These are phyloP conservation scores for Poliocrania exsul DNA, from an alignment of 2,797 vertebrate species.

Conservation along the genomic window DNA sequence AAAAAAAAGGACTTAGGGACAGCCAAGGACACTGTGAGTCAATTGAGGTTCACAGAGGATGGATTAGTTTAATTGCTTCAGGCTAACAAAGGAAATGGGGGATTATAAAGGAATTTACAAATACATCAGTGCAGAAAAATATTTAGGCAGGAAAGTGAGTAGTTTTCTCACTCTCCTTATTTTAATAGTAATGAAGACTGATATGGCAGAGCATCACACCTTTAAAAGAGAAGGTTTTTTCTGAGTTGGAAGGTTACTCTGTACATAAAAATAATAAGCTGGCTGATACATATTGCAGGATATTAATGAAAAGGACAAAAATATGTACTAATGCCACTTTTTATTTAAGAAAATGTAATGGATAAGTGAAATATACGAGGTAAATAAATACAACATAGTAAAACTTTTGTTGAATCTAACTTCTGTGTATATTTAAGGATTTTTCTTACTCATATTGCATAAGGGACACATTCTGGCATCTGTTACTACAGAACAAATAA, in stretches of 20 bases:
- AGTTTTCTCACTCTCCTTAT: background rate
- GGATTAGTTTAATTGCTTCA: background rate
- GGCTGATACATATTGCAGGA: background rate
- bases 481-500: background rate
- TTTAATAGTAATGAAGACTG: background rate
- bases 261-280: background rate
- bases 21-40: background rate
- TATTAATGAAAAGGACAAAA: slow-evolving; percentile 7
- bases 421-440: background rate
- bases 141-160: background rate
- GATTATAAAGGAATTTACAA: slow-evolving; percentile 10
- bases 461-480: background rate
- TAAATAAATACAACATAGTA: background rate
- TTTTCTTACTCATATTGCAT: background rate
- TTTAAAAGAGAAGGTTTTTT: background rate
- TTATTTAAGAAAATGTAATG: background rate
- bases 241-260: background rate
- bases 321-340: background rate
- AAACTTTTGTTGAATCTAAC: background rate
- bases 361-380: background rate
- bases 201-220: background rate
- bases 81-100: background rate
- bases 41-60: background rate
- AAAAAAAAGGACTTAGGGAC: background rate
- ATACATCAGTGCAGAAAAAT: background rate